phyloP scores from a whole-genome alignment of 2,888 invertebrate species.

The Eupeodes luniger region DNA sequence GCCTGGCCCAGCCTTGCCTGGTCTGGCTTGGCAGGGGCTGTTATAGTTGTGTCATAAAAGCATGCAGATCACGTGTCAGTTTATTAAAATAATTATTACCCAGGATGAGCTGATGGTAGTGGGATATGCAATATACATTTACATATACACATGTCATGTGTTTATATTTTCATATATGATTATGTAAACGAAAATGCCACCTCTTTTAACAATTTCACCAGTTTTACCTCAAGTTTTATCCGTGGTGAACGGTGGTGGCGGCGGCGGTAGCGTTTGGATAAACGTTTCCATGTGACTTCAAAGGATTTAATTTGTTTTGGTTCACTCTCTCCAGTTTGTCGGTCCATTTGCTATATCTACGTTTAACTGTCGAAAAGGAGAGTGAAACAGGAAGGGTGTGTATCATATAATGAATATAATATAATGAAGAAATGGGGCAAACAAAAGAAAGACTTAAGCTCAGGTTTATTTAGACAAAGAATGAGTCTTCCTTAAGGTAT shows the following conservation, averaged over 20 bases:
- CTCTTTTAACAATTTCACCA: slow-evolving; percentile 49
- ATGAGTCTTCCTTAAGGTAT: background rate
- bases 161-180: background rate
- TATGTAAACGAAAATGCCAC: background rate
- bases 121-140: background rate
- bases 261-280: background rate
- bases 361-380: background rate
- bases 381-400: background rate
- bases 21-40: background rate
- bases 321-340: slow-evolving; percentile 1
- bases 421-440: slow-evolving; percentile 29
- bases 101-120: slow-evolving; percentile 29
- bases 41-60: slow-evolving; percentile 56
- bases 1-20: background rate
- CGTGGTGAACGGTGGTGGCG: background rate
- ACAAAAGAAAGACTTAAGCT: slow-evolving; percentile 55
- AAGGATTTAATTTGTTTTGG: slow-evolving; percentile 73
- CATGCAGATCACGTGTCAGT: slow-evolving; percentile 76
- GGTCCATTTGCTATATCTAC: slow-evolving; percentile 52
- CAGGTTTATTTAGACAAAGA: slow-evolving; percentile 1
- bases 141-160: background rate
- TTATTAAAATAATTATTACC: slow-evolving; percentile 76
- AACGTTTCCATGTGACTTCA: slow-evolving; percentile 53
- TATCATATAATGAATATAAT: slow-evolving; percentile 53
- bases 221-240: slow-evolving; percentile 48